These are phyloP conservation scores for Salarias fasciatus DNA, from an alignment of 2,797 vertebrate species.

Conservation along the genomic window DNA sequence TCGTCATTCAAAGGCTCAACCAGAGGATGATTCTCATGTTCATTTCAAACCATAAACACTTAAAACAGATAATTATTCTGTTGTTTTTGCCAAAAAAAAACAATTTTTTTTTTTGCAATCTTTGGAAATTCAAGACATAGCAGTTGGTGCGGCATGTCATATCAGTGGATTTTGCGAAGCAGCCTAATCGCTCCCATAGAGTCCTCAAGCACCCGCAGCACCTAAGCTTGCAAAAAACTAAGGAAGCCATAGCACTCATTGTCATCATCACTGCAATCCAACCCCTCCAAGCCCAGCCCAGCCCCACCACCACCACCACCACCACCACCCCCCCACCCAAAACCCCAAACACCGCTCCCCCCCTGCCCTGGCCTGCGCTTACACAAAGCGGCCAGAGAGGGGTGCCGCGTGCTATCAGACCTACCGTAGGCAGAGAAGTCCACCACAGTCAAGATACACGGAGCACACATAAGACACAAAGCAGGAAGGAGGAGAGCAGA, in stretches of 20 bases:
- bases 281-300: constrained; percentile 71
- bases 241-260: constrained; percentile 83
- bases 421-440: constrained; percentile 87
- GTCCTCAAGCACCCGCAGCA: constrained; percentile 84
- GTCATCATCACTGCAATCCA: constrained; percentile 80
- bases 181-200: constrained; percentile 74
- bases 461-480: constrained; percentile 85
- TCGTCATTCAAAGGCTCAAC: constrained; percentile 80
- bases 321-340: neutral
- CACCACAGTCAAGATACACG: constrained; percentile 84
- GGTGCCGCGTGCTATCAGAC: constrained; percentile 82
- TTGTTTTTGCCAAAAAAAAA: constrained; percentile 43
- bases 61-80: constrained; percentile 50
- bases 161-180: constrained; percentile 82
- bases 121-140: constrained; percentile 74
- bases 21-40: constrained; percentile 77
- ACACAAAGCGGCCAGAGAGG: constrained; percentile 82
- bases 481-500: constrained; percentile 80
- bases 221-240: constrained; percentile 84
- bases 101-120: constrained; percentile 69
- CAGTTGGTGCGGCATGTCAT: constrained; percentile 80
- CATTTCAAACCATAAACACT: constrained; percentile 74
- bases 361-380: constrained; percentile 78
- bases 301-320: constrained; percentile 28
- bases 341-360: constrained; percentile 24